Evolutionary conservation across 2,888 invertebrate species (phyloP).

Genomic region (Tenodera sinensis): DNA sequence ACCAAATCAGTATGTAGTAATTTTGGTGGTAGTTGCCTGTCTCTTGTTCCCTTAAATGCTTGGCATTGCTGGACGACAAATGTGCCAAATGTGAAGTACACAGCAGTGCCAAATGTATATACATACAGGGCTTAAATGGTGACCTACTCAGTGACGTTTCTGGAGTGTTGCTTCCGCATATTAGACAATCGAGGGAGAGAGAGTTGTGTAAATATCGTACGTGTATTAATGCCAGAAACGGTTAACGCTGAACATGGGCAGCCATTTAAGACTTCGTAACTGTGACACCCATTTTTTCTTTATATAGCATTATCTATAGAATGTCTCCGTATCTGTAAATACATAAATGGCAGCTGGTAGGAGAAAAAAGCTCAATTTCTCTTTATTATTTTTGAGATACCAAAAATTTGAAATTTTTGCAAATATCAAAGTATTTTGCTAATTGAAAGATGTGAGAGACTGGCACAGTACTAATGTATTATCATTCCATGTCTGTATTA

Average conservation of each 20-base stretch:
- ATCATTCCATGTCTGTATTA: not conserved
- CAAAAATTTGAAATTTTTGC: not conserved
- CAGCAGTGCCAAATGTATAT: not conserved
- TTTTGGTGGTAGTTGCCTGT: not conserved
- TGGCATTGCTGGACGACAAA: not conserved
- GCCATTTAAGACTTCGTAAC: not conserved
- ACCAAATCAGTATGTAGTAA: constrained; percentile 7
- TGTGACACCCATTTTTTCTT: not conserved
- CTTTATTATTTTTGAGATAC: not conserved
- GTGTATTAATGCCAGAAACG: not conserved
- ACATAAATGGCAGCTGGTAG: not conserved
- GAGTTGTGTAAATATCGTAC: not conserved
- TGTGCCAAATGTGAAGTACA: not conserved
- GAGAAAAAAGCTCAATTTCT: constrained; percentile 1
- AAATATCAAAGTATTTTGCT: not conserved
- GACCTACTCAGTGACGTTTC: not conserved
- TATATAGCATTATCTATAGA: not conserved
- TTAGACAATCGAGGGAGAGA: not conserved
- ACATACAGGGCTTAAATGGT: not conserved
- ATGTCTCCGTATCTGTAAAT: not conserved
- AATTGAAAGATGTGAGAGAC: not conserved
- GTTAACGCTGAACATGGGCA: not conserved
- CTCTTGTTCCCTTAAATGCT: not conserved
- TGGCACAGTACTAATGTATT: not conserved
- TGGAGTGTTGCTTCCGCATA: not conserved